Evolutionary conservation across 1,140 invertebrate species (phyloP).

Genomic region (Zophobas atratus): DNA sequence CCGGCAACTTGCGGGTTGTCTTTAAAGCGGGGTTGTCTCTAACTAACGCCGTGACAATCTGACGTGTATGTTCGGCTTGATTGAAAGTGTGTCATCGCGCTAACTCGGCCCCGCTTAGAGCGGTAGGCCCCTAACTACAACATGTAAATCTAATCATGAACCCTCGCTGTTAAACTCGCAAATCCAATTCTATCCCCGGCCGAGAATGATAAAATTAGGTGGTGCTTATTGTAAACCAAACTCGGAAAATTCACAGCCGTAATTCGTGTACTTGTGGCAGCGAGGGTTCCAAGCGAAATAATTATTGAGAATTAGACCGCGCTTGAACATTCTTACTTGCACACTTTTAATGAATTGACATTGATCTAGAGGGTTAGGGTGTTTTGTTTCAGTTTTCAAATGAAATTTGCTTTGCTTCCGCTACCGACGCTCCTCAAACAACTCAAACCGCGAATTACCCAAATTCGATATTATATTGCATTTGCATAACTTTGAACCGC

Average conservation of each 20-base stretch:
- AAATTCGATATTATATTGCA: constrained; percentile 44
- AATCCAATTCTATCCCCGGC: constrained; percentile 66
- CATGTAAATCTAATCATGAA: constrained; percentile 68
- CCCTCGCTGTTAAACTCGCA: constrained; percentile 66
- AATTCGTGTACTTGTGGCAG: constrained; percentile 65
- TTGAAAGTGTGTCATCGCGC: constrained; percentile 62
- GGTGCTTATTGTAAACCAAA: constrained; percentile 70
- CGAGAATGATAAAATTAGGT: constrained; percentile 68
- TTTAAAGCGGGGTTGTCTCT: constrained; percentile 22
- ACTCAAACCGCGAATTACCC: constrained; percentile 50
- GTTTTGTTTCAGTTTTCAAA: constrained; percentile 65
- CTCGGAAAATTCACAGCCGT: constrained; percentile 67
- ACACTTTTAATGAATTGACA: constrained; percentile 67
- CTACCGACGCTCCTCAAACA: constrained; percentile 46
- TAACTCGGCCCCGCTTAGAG: constrained; percentile 50
- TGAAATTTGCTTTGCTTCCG: constrained; percentile 54
- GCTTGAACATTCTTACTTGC: constrained; percentile 60
- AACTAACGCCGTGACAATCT: constrained; percentile 50
- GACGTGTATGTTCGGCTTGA: constrained; percentile 56
- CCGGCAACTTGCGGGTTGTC: not conserved
- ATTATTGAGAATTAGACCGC: constrained; percentile 66
- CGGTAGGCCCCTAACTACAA: constrained; percentile 58
- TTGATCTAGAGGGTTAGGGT: constrained; percentile 64
- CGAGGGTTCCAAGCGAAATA: constrained; percentile 64
- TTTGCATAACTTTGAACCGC: constrained; percentile 42